These are phyloP conservation scores for Pampus argenteus DNA, from an alignment of 2,797 vertebrate genomes.

Conservation along the genomic window DNA sequence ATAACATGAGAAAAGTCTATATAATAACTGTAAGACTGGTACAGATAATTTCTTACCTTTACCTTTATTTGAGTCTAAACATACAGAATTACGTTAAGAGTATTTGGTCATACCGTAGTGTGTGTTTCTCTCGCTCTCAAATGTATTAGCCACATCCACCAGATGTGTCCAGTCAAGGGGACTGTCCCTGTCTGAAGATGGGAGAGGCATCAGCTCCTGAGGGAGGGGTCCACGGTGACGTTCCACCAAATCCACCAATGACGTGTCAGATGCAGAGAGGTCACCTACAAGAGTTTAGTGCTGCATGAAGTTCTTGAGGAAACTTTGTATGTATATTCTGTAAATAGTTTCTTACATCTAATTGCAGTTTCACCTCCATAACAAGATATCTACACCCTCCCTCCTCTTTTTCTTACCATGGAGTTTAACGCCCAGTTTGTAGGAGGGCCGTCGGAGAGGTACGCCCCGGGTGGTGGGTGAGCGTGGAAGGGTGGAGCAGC, in stretches of 20 bases:
- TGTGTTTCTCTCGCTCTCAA: conserved; percentile 89
- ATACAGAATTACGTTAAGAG: background rate
- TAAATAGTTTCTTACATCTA: too few relatives aligned
- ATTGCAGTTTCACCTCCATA: too few relatives aligned
- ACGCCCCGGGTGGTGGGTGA: conserved; percentile 95
- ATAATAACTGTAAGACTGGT: background rate
- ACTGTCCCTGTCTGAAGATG: conserved; percentile 88
- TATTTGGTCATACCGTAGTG: conserved; percentile 66
- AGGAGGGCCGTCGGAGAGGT: conserved; percentile 93
- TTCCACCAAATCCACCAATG: conserved; percentile 95
- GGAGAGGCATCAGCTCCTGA: conserved; percentile 97
- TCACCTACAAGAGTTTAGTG: conserved; percentile 84
- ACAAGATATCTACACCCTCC: background rate
- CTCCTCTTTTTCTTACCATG: conserved; percentile 84
- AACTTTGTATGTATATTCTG: too few relatives aligned
- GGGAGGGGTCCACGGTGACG: conserved; percentile 88
- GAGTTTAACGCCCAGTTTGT: conserved; percentile 95
- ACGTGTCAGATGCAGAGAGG: conserved; percentile 98
- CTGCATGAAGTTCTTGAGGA: background rate
- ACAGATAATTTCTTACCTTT: background rate
- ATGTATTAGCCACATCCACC: conserved; percentile 97
- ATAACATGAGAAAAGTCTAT: background rate
- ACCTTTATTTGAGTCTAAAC: background rate
- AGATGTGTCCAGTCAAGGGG: conserved; percentile 97
- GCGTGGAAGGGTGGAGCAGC: conserved; percentile 92